These are phyloP conservation scores for Netelia virgata DNA, from an alignment of 2,888 invertebrate species.

Conservation along the genomic window DNA sequence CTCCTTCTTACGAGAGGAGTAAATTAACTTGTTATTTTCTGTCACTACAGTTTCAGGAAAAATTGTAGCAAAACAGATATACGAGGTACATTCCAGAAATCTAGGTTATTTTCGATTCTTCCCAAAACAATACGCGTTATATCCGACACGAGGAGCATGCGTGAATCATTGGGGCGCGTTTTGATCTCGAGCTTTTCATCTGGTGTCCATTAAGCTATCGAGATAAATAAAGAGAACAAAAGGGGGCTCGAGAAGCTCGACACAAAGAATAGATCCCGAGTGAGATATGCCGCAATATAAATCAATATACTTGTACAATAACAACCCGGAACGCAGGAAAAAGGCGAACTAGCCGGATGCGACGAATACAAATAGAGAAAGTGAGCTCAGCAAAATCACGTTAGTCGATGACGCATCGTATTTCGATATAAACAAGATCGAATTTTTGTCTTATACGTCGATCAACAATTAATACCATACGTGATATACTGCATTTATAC, in stretches of 20 bases:
- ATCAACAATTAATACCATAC: too few species aligned
- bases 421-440: too few species aligned
- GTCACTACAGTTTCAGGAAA: not conserved
- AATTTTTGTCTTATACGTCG: too few species aligned
- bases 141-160: conserved; percentile 13
- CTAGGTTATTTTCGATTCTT: not conserved
- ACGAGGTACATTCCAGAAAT: not conserved
- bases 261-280: not conserved
- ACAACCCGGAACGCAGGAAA: not conserved
- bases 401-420: too few species aligned
- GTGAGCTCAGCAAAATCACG: not conserved
- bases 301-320: conserved; percentile 5
- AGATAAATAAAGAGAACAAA: not conserved
- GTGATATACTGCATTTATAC: too few species aligned
- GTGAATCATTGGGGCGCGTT: conserved; percentile 63
- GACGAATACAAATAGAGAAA: not conserved
- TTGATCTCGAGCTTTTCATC: conserved; percentile 69
- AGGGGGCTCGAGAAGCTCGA: not conserved
- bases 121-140: not conserved
- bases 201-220: conserved; percentile 23
- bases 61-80: not conserved
- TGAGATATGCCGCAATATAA: not conserved
- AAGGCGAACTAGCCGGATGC: not conserved
- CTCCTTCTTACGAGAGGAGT: too few species aligned
- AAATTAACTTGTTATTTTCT: not conserved